Conservation (phyloP, 2,888 invertebrate genomes). For the Mechanitis messenoides region DNA sequence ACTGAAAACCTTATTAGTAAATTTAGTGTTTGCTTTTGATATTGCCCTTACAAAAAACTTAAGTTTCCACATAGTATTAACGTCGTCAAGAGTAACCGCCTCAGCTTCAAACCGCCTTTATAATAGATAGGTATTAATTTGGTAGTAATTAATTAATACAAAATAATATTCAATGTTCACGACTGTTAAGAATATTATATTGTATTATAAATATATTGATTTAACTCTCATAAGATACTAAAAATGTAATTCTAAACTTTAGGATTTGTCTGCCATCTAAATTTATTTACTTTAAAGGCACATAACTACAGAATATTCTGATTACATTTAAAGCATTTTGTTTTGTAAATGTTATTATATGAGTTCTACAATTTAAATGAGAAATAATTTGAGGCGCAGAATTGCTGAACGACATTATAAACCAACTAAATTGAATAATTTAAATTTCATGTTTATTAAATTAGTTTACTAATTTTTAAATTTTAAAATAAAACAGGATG, state of each 20-base stretch:
- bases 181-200: not conserved
- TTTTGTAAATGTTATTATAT: not conserved
- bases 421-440: not conserved
- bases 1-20: too few relatives aligned
- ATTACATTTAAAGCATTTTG: conserved; percentile 1
- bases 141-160: too few relatives aligned
- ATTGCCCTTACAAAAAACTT: too few relatives aligned
- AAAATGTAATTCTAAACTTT: not conserved
- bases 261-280: not conserved
- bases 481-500: conserved; percentile 12
- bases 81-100: too few relatives aligned
- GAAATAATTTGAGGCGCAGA: not conserved
- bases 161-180: not conserved
- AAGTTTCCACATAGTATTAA: too few relatives aligned
- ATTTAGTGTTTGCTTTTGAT: too few relatives aligned
- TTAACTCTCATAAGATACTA: not conserved
- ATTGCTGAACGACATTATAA: not conserved
- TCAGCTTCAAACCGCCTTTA: too few relatives aligned
- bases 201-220: conserved; percentile 4
- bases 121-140: too few relatives aligned
- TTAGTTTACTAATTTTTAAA: not conserved
- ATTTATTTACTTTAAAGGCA: conserved; percentile 1
- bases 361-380: not conserved
- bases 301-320: not conserved
- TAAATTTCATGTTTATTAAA: conserved; percentile 3